Conservation (phyloP, 2,113 vertebrate species). For the Amia ocellicauda region DNA sequence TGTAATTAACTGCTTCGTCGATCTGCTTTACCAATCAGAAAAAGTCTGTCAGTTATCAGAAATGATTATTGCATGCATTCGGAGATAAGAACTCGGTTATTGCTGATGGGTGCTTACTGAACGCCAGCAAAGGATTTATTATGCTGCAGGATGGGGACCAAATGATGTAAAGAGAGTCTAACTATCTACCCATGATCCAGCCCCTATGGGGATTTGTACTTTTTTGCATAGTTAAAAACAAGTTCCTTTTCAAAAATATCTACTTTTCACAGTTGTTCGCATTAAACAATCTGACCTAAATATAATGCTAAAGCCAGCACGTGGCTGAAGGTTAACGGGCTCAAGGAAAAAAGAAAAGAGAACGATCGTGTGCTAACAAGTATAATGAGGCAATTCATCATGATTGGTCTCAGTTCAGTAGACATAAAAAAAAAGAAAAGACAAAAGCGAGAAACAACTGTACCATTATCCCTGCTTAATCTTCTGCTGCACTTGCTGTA, state of each 20-base stretch:
- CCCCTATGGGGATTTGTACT: background rate
- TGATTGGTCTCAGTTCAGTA: conserved; percentile 34
- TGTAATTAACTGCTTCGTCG: conserved; percentile 50
- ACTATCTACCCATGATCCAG: background rate
- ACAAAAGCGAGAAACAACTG: background rate
- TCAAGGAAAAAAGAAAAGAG: conserved; percentile 32
- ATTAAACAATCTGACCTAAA: too few species aligned
- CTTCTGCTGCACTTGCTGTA: background rate
- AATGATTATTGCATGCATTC: conserved; percentile 53
- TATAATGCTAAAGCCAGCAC: too few species aligned
- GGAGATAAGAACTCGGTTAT: conserved; percentile 60
- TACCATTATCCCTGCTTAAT: background rate
- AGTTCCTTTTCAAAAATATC: background rate
- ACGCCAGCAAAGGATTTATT: conserved; percentile 38
- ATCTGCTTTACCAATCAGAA: conserved; percentile 55
- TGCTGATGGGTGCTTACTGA: conserved; percentile 43
- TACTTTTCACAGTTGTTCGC: conserved; percentile 3
- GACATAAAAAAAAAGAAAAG: conserved; percentile 23
- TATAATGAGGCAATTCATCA: conserved; percentile 48
- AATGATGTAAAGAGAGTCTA: background rate
- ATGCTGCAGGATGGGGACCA: background rate
- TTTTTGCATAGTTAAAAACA: background rate
- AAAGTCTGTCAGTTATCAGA: conserved; percentile 55
- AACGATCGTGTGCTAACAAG: conserved; percentile 34
- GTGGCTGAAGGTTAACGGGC: background rate